Percentiles rank a stretch among this genome's conserved stretches.
phyloP scores from a whole-genome alignment of 2,113 vertebrate genomes.

The Seriola rivoliana region DNA sequence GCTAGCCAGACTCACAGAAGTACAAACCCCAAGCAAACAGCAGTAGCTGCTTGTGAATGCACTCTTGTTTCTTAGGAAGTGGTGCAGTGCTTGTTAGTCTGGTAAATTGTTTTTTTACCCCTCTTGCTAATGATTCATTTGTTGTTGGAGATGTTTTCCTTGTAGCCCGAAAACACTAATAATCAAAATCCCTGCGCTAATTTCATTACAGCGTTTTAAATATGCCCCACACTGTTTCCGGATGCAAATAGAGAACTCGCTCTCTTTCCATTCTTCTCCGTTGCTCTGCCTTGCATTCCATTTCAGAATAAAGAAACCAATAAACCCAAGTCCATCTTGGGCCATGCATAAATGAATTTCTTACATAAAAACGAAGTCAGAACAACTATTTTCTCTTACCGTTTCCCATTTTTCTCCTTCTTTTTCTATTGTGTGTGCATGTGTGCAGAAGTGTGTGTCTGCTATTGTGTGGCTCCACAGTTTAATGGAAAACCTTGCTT shows the following conservation, averaged over 20 bases:
- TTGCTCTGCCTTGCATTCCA: conserved; percentile 13
- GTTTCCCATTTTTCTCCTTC: conserved; percentile 42
- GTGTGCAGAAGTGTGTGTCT: conserved; percentile 26
- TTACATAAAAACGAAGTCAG: conserved; percentile 52
- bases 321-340: conserved; percentile 56
- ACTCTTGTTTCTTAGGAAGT: conserved; percentile 14
- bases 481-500: conserved; percentile 75
- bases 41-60: conserved; percentile 27
- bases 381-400: conserved; percentile 49
- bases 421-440: conserved; percentile 38
- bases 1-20: background rate
- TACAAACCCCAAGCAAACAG: conserved; percentile 34
- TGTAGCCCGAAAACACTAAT: conserved; percentile 37
- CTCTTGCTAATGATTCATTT: conserved; percentile 61
- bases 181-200: conserved; percentile 57
- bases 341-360: conserved; percentile 56
- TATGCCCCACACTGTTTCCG: conserved; percentile 39
- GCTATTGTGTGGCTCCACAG: conserved; percentile 34
- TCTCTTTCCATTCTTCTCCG: conserved; percentile 1
- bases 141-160: conserved; percentile 62
- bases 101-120: conserved; percentile 28
- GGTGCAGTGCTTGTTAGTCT: conserved; percentile 56
- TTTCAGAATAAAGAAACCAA: conserved; percentile 58
- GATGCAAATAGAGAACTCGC: conserved; percentile 26
- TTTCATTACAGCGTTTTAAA: conserved; percentile 58